A percentile compares a stretch with the other conserved stretches of the same genome.
These are phyloP conservation scores for Phalloptychus januarius DNA, from an alignment of 2,797 vertebrate species.

Conservation along the genomic window DNA sequence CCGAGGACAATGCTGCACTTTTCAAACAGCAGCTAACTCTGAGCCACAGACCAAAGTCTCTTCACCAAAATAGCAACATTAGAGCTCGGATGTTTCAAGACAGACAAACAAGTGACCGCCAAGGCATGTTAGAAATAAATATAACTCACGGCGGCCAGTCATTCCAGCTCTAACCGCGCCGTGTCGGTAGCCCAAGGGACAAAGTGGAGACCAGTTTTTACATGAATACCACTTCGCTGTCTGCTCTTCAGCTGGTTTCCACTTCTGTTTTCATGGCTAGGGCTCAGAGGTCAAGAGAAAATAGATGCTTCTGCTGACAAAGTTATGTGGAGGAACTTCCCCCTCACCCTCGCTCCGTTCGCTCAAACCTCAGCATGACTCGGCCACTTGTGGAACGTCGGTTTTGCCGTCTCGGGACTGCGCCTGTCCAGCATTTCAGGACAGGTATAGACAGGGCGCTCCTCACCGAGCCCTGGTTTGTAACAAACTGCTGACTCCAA, in stretches of 20 bases:
- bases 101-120: conserved; percentile 50
- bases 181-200: conserved; percentile 53
- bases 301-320: conserved; percentile 67
- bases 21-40: conserved; percentile 19
- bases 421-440: conserved; percentile 36
- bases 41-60: conserved; percentile 45
- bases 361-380: conserved; percentile 36
- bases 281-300: conserved; percentile 62
- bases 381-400: conserved; percentile 36
- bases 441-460: conserved; percentile 43
- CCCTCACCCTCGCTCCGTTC: conserved; percentile 32
- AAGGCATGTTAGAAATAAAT: conserved; percentile 47
- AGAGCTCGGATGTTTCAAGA: conserved; percentile 59
- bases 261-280: conserved; percentile 61
- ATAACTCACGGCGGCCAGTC: conserved; percentile 46
- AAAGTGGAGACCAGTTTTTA: conserved; percentile 47
- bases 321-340: conserved; percentile 55
- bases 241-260: conserved; percentile 62
- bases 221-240: conserved; percentile 44
- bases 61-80: conserved; percentile 46
- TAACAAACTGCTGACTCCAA: conserved; percentile 36
- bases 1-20: conserved; percentile 19
- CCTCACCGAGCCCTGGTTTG: conserved; percentile 41
- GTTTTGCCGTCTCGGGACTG: conserved; percentile 41
- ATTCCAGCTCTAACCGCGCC: conserved; percentile 48